Conservation (phyloP, 1,140 invertebrate genomes). For the Linepithema humile region DNA sequence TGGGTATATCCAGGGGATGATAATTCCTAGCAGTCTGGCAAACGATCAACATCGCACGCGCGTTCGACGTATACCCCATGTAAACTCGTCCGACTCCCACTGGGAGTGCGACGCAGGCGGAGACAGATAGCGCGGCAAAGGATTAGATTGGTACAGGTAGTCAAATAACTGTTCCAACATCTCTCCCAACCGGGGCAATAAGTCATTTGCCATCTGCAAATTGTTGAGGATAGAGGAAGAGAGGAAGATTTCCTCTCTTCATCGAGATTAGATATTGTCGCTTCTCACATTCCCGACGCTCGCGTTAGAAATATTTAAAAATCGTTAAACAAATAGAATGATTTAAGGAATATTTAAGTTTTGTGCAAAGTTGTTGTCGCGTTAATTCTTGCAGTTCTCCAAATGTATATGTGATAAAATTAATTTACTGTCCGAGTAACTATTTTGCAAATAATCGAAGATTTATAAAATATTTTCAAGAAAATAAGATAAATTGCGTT, state of each 20-base stretch:
- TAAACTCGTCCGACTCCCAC: constrained; percentile 68
- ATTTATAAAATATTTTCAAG: background rate
- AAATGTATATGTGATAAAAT: background rate
- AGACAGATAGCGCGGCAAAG: constrained; percentile 47
- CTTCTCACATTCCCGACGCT: background rate
- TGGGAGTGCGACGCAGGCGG: constrained; percentile 41
- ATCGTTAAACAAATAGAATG: background rate
- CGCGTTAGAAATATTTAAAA: background rate
- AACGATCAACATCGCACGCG: constrained; percentile 76
- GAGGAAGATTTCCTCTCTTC: background rate
- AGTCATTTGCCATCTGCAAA: constrained; percentile 65
- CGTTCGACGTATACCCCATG: constrained; percentile 60
- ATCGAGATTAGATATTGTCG: background rate
- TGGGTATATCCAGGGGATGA: constrained; percentile 63
- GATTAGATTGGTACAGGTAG: constrained; percentile 69
- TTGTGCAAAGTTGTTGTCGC: background rate
- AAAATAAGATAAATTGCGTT: background rate
- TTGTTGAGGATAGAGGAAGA: background rate
- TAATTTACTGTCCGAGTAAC: background rate
- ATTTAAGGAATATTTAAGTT: background rate
- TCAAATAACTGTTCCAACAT: constrained; percentile 71
- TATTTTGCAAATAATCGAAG: background rate
- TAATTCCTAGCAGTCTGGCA: constrained; percentile 76
- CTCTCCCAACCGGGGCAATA: constrained; percentile 54
- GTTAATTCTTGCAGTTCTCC: background rate